Evolutionary conservation across 1,140 invertebrate species (phyloP), one percentile per base, ranked within the genome.

Genomic region (Teleopsis dalmanni): DNA sequence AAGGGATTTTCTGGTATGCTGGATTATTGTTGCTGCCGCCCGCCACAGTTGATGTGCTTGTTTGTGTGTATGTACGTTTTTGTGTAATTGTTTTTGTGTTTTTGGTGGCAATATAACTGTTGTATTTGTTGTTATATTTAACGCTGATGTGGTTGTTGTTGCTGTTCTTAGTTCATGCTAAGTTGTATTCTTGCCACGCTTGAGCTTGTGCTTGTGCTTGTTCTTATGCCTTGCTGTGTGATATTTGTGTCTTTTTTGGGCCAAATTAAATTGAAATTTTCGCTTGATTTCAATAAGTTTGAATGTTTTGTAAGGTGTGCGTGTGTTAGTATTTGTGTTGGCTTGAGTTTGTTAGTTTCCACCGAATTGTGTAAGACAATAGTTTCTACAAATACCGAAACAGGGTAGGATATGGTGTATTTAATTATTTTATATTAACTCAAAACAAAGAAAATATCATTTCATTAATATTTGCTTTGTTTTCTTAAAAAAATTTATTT

Each of bases 231-330:
- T 5, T 46, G 21, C 29, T 46, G 19, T 22, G 44, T 22, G 44
- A 13, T 23, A 21, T 35, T 11, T 41, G 26, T 34, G 31, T 35
- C 31, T 46, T 46, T 36, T 46, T 35, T 25, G 33, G 31, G 18
- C 22, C 25, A 51, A 40, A 51, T 51, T 51, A 51, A 51, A 51
- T 45, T 46, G 49, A 51, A 51, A 51, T 46, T 51, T 51, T 27
- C 36, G 26, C 36, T 51, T 51, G 49, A 51, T 51, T 51, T 51
- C 43, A 51, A 40, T 46, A 29, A 27, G 33, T 51, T 33, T 35
- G 25, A 19, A n/a, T 46, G 19, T 22, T 33, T 19, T 43, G 26
- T 27, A 23, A 11, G n/a, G 5, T 48, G 25, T 40, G 36, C 9
- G 25, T 18, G 16, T 18, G 42, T 23, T 8, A 18, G 19, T 46